A percentile compares a stretch with the other conserved stretches of the same genome.
Conservation (phyloP, 64 coral and sea anemone species). For the Acropora yongei region DNA sequence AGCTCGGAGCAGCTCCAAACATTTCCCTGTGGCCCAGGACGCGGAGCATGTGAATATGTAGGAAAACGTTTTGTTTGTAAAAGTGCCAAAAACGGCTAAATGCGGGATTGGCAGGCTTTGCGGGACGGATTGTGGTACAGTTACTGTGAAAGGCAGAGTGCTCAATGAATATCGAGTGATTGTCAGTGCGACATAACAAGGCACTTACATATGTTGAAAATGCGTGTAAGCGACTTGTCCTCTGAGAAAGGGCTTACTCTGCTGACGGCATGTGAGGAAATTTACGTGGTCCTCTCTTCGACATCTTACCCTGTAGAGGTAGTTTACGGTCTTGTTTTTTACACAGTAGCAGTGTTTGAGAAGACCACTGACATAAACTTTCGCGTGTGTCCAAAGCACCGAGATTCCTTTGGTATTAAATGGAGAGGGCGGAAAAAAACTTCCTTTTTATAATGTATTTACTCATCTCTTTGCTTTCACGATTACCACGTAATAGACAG, state of each 20-base stretch:
- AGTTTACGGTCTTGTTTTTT: not conserved
- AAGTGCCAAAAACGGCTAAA: not conserved
- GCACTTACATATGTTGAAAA: constrained; percentile 41
- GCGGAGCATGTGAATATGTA: no score
- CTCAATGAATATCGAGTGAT: not conserved
- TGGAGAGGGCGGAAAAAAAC: not conserved
- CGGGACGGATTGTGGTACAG: not conserved
- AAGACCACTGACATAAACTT: not conserved
- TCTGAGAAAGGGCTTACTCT: not conserved
- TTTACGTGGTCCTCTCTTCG: not conserved
- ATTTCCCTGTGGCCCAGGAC: no score
- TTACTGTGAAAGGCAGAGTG: not conserved
- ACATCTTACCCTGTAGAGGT: not conserved
- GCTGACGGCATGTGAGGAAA: not conserved
- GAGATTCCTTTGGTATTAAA: constrained; percentile 13
- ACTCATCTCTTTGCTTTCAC: no score
- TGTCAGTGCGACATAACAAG: constrained; percentile 15
- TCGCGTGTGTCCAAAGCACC: constrained; percentile 6
- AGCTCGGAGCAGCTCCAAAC: not conserved
- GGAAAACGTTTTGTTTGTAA: no score
- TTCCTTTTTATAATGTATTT: not conserved
- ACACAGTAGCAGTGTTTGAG: not conserved
- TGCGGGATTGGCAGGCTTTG: not conserved
- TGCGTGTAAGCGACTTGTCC: constrained; percentile 10
- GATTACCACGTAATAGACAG: no score